These are phyloP conservation scores for Tineola bisselliella DNA, from an alignment of 2,888 invertebrate genomes.

Conservation along the genomic window DNA sequence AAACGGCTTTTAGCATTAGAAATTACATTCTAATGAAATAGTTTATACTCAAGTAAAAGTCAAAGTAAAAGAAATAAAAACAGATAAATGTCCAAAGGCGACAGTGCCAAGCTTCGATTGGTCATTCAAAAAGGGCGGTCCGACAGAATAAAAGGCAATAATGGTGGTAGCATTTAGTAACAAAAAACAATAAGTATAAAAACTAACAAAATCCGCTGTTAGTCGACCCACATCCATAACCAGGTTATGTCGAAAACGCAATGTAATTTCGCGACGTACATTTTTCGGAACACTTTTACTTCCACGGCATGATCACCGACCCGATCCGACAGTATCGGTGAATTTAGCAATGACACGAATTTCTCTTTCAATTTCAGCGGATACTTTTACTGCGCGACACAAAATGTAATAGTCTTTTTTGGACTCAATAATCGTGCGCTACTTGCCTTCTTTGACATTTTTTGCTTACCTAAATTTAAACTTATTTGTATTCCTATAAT, in stretches of 20 bases:
- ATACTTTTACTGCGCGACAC: not conserved
- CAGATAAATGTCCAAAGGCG: no score
- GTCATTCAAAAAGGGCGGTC: no score
- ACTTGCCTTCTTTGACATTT: no score
- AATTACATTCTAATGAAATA: no score
- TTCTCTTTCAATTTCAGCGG: constrained; percentile 59
- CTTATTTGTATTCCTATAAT: no score
- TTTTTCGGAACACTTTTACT: constrained; percentile 65
- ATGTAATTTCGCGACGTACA: constrained; percentile 65
- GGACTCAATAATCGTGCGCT: not conserved
- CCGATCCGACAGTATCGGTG: constrained; percentile 28
- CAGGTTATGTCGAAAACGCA: constrained; percentile 64
- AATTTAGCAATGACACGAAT: constrained; percentile 59
- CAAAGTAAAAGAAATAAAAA: no score
- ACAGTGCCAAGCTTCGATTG: no score
- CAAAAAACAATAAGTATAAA: not conserved
- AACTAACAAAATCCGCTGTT: constrained; percentile 30
- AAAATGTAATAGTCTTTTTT: not conserved
- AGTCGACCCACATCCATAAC: constrained; percentile 60
- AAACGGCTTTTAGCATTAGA: no score
- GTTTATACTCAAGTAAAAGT: no score
- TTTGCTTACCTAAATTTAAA: no score
- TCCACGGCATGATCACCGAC: constrained; percentile 25
- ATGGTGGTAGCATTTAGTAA: not conserved
- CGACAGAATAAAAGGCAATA: not conserved